Evolutionary conservation across 2,888 invertebrate species (phyloP).

Genomic region (Agrotis ipsilon): DNA sequence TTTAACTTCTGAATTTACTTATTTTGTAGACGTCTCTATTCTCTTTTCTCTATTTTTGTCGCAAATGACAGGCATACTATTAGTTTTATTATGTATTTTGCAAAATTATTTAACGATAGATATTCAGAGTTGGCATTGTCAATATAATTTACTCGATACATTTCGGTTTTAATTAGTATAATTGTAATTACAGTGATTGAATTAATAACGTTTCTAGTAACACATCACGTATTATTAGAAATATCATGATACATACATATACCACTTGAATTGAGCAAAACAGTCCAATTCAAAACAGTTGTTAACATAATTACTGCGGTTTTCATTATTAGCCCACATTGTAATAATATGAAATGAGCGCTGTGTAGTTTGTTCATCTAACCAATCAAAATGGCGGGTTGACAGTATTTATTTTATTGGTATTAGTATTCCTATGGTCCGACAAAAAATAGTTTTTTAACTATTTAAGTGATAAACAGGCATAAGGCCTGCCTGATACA

Average conservation of each 20-base stretch:
- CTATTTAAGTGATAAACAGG: slow-evolving; percentile 1
- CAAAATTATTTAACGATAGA: background rate
- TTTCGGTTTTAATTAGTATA: background rate
- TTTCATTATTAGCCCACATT: slow-evolving; percentile 42
- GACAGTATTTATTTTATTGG: slow-evolving; percentile 7
- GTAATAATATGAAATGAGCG: slow-evolving; percentile 54
- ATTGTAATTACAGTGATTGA: background rate
- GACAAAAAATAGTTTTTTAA: no score
- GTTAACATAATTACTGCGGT: slow-evolving; percentile 48
- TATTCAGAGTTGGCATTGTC: background rate
- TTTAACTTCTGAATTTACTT: no score
- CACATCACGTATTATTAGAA: slow-evolving; percentile 23
- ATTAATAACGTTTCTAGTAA: background rate
- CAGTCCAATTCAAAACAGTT: slow-evolving; percentile 36
- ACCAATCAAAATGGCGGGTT: slow-evolving; percentile 29
- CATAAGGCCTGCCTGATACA: no score
- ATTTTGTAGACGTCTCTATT: no score
- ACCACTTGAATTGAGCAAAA: slow-evolving; percentile 7
- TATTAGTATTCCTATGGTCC: no score
- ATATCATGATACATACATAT: slow-evolving; percentile 6
- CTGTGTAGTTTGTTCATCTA: slow-evolving; percentile 31
- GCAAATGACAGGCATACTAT: no score
- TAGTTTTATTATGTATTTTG: no score
- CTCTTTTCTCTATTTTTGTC: no score
- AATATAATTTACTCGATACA: background rate